Evolutionary conservation across 2,113 vertebrate species (phyloP).

Genomic region (Scomber colias): DNA sequence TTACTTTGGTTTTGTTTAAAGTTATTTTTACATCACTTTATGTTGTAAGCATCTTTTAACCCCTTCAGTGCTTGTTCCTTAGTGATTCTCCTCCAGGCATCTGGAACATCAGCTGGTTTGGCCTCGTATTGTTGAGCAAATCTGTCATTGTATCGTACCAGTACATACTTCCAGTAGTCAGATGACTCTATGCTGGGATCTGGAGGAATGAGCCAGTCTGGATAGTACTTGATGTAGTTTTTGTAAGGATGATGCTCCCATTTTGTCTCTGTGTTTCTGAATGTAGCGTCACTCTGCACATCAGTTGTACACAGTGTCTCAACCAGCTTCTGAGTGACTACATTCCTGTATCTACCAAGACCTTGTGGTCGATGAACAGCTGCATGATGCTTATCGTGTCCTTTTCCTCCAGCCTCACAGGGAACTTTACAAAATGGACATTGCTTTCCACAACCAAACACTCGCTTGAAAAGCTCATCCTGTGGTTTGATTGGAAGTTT

Average conservation of each 20-base stretch:
- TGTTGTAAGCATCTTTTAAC: constrained; percentile 24
- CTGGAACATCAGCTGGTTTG: constrained; percentile 66
- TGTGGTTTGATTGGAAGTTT: constrained; percentile 67
- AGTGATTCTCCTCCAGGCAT: constrained; percentile 57
- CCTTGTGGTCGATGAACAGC: constrained; percentile 71
- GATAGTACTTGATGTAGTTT: no score
- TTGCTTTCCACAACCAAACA: constrained; percentile 80
- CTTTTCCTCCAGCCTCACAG: constrained; percentile 78
- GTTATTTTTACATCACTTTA: no score
- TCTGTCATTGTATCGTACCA: constrained; percentile 62
- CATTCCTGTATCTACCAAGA: fast-evolving
- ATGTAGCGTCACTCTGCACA: fast-evolving
- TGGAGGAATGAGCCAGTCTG: constrained; percentile 80
- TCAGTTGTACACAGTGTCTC: constrained; percentile 58
- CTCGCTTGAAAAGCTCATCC: constrained; percentile 64
- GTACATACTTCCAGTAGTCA: constrained; percentile 79
- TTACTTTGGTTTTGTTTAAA: no score
- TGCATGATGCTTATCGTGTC: constrained; percentile 64
- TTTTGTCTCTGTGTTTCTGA: fast-evolving
- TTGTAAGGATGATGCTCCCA: no score
- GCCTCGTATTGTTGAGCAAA: constrained; percentile 41
- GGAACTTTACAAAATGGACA: constrained; percentile 83
- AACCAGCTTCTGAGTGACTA: fast-evolving
- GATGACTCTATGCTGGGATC: constrained; percentile 68
- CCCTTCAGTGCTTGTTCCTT: constrained; percentile 55